A percentile compares a stretch with the other conserved stretches of the same genome.
Evolutionary conservation across 1,140 invertebrate species (phyloP).

Genomic region (Rhagoletis pomonella): DNA sequence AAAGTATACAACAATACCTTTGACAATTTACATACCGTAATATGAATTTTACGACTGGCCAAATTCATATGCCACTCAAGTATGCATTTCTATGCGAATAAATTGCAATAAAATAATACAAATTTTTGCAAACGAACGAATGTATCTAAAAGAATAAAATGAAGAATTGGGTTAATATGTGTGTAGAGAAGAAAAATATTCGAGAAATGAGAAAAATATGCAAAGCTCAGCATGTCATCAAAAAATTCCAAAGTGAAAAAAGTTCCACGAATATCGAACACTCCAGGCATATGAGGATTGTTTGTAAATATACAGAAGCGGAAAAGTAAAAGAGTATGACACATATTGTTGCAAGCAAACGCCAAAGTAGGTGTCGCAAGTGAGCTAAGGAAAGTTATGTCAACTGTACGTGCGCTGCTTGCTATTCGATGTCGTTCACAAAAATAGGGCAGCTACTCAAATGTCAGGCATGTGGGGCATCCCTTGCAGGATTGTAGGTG

Average conservation of each 20-base stretch:
- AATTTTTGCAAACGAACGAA: background rate
- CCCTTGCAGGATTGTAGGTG: background rate
- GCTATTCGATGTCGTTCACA: constrained; percentile 31
- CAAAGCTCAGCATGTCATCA: background rate
- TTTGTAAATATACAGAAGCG: constrained; percentile 29
- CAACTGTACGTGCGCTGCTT: background rate
- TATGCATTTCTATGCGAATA: background rate
- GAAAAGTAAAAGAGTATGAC: constrained; percentile 20
- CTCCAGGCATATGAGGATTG: constrained; percentile 17
- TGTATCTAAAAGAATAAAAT: background rate
- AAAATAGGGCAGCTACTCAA: constrained; percentile 27
- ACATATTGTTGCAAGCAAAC: constrained; percentile 29
- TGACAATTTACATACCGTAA: too few species aligned
- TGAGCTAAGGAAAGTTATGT: constrained; percentile 28
- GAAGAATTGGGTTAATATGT: background rate
- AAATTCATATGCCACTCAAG: too few species aligned
- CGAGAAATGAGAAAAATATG: background rate
- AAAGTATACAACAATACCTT: too few species aligned
- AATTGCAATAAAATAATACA: background rate
- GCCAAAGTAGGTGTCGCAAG: constrained; percentile 17
- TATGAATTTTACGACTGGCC: too few species aligned
- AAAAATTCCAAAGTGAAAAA: background rate
- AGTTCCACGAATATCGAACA: background rate
- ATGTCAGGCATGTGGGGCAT: constrained; percentile 32
- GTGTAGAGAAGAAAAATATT: too few species aligned